Evolutionary conservation across 2,797 vertebrate genomes (phyloP), one percentile per base, ranked within the genome.

Genomic region (Brachymystax lenok): DNA sequence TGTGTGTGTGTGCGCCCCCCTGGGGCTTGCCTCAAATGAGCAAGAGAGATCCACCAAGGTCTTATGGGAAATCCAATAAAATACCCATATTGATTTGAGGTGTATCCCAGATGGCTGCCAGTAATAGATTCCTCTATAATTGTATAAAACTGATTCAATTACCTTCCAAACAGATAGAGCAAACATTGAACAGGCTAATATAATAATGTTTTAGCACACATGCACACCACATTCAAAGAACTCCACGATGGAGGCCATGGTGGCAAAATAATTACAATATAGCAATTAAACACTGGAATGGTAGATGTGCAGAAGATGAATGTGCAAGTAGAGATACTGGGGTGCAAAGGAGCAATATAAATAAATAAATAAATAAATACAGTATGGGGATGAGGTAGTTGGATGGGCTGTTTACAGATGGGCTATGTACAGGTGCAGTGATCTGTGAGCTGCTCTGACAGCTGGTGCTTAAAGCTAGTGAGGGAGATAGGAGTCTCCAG

Each of bases 21-120:
- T 46, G 56, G 16, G 56, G n/a, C 17, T 21, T 0, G 56, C 21
- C 56, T 21, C 56, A 59, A 59, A 59, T 59, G 56, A 59, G n/a
- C 56, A 19, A 1, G 56, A 59, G 56, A 59, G 56, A 19, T 59
- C 56, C 56, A 59, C 56, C 24, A 28, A 72, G 54, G 6, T 10
- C 51, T 54, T 51, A n/a, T 52, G 54, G 33, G 56, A 59, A 59
- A 59, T 59, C 56, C 56, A 59, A 59, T 59, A 59, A 59, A 59
- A 59, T 3, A 66, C 21, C 63, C 27, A 66, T 66, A 28, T 27
- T 66, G 27, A 66, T 30, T 66, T 66, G 63, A 66, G 27, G 63
- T 13, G 27, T 27, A 66, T 66, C 63, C 12, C 27, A 66, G 63
- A 28, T 59, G 56, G 56, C n/a, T 21, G 56, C 19, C 10, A 0